phyloP scores from a whole-genome alignment of 2,888 invertebrate species.

The Drosophila borealis region DNA sequence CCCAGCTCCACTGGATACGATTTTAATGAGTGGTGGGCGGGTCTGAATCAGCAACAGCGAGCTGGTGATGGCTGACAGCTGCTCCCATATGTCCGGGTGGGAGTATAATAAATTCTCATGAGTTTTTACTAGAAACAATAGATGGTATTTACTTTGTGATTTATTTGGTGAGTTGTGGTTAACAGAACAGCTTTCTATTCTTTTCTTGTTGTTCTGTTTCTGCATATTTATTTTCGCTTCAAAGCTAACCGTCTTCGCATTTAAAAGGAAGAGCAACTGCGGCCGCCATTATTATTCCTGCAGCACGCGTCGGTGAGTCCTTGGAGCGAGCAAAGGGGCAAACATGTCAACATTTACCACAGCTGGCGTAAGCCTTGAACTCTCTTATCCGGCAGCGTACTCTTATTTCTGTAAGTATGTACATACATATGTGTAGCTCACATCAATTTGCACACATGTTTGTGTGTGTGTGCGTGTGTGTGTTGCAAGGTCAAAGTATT shows the following conservation, averaged over 20 bases:
- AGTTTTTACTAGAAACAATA: constrained; percentile 71
- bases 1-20: constrained; percentile 4
- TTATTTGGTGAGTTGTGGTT: constrained; percentile 71
- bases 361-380: constrained; percentile 61
- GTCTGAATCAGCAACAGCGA: constrained; percentile 5
- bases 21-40: constrained; percentile 10
- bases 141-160: constrained; percentile 78
- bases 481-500: constrained; percentile 43
- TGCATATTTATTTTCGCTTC: constrained; percentile 49
- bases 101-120: constrained; percentile 70
- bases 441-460: constrained; percentile 1
- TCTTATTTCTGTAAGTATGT: constrained; percentile 5
- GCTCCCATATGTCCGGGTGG: constrained; percentile 17
- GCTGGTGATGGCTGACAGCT: constrained; percentile 40
- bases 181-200: constrained; percentile 32
- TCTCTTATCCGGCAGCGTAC: constrained; percentile 46
- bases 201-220: constrained; percentile 42
- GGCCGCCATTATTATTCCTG: constrained; percentile 63
- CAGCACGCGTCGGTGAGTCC: constrained; percentile 57
- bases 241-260: constrained; percentile 28
- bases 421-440: constrained; percentile 15
- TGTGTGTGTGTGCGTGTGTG: constrained; percentile 22
- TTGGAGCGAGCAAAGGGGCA: constrained; percentile 44
- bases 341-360: constrained; percentile 68
- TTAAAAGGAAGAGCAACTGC: constrained; percentile 28